phyloP scores from a whole-genome alignment of 2,888 invertebrate genomes.

The Tromatobia lineatoria region DNA sequence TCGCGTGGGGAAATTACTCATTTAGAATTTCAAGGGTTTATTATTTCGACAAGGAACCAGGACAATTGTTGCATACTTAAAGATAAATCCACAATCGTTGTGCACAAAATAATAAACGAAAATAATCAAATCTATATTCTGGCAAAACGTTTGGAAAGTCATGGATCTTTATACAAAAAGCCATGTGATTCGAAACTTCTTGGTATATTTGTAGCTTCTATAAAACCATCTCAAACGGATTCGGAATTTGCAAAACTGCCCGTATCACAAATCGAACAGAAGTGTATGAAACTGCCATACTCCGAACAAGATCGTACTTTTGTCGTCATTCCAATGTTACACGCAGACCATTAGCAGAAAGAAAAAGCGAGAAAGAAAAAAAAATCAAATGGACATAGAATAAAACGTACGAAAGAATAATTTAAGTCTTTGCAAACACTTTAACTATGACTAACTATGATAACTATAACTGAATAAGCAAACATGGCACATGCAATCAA shows the following conservation, averaged over 20 bases:
- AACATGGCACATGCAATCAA: too few species aligned
- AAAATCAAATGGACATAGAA: not conserved
- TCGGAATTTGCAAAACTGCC: not conserved
- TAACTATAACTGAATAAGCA: too few species aligned
- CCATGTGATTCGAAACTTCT: slow-evolving; percentile 26
- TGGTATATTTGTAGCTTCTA: slow-evolving; percentile 18
- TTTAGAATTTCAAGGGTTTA: not conserved
- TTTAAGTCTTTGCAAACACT: not conserved
- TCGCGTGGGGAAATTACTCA: too few species aligned
- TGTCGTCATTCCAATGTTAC: slow-evolving; percentile 19
- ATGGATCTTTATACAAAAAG: slow-evolving; percentile 18
- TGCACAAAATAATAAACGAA: slow-evolving; percentile 24
- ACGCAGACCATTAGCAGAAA: not conserved
- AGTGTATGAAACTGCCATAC: slow-evolving; percentile 31
- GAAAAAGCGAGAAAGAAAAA: not conserved
- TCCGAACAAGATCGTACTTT: slow-evolving; percentile 22
- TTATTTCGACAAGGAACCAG: slow-evolving; percentile 14
- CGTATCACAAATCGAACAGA: slow-evolving; percentile 28
- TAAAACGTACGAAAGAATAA: too few species aligned
- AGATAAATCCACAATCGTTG: slow-evolving; percentile 17
- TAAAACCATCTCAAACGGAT: slow-evolving; percentile 1
- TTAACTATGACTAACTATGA: too few species aligned
- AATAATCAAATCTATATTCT: slow-evolving; percentile 6
- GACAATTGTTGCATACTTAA: slow-evolving; percentile 23
- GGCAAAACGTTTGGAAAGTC: slow-evolving; percentile 24